These are phyloP conservation scores for rat (Rattus norvegicus) DNA, from an alignment of 2,113 vertebrate species.

Conservation along the genomic window GRCr8 NC_086023.1:156156001-156156500, in stretches of 20 bases:
- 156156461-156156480: neutral
- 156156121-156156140: neutral
- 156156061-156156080: neutral
- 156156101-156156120: neutral
- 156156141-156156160: neutral
- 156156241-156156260: neutral
- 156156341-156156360: neutral
- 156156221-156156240: conserved; percentile 30
- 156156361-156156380: too few relatives aligned
- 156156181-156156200: neutral
- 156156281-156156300: neutral
- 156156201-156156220: fast-evolving
- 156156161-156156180: neutral
- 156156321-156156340: neutral
- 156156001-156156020: conserved; percentile 17
- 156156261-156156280: neutral
- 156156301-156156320: neutral
- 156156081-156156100: neutral
- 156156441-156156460: neutral
- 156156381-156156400: neutral
- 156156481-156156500: neutral
- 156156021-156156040: neutral
- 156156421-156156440: neutral
- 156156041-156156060: conserved; percentile 36
- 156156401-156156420: neutral